Base-by-base conservation (phyloP, 2,888 invertebrate genomes). In the Pandemis corylana region DNA sequence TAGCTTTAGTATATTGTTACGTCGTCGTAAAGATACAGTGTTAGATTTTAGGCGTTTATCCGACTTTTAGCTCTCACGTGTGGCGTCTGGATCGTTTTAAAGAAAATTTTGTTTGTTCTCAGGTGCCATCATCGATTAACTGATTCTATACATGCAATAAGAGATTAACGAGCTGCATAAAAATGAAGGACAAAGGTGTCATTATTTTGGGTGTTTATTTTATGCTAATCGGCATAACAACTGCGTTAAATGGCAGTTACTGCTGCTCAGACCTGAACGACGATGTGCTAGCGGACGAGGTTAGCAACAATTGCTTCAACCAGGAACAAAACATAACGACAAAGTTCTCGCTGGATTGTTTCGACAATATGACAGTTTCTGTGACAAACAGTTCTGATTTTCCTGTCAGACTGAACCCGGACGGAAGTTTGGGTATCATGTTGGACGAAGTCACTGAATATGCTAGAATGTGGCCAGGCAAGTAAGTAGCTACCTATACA, bases 281-380 rank as follows among this genome's bases (percentile, higher is more conserved):
- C 61, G 69, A 74, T 28, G 51, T 74, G 5, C 65, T 20, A 12
- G 78, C 68, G 51, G 69, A 10, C 53, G 69, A 44, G 53, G 65
- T 61, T 68, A 78, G 15, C 41, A 78, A 80, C 4, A 71, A 74
- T 0, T 89, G 89, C 66, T 88, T 85, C 85, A 79, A 87, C 2
- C 83, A 82, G 0, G 73, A 61, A n/a, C 36, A 76, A 0, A 86
- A 88, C 44, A 28, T 65, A 0, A 86, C 85, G 0, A 61, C 67
- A 0, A 56, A 77, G 0, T 70, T 79, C 5, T 44, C 73, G 9
- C 62, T 87, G 5, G 46, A 13, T 2, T 87, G 87, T 53, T 42
- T 69, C 0, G 64, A 70, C 76, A 36, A 62, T 3, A 78, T 73
- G 63, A 53, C 46, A 5, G 62, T 7, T 44, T 5, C 66, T 7